A percentile compares a stretch with the other conserved stretches of the same genome.
These are phyloP conservation scores for Sesia bembeciformis DNA, from an alignment of 2,888 invertebrate genomes.

Conservation along the genomic window DNA sequence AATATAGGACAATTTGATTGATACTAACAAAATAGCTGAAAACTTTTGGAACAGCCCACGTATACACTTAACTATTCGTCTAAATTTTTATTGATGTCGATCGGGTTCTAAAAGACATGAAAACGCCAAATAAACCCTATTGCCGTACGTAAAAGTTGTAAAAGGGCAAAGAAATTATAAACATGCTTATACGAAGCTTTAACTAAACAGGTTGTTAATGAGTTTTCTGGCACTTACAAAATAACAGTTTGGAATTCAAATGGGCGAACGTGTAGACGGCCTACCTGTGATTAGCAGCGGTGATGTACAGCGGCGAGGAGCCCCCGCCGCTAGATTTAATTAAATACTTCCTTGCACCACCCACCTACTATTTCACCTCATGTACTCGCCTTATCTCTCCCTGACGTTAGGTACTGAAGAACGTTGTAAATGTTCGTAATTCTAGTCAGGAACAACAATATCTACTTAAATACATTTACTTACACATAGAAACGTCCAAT, in stretches of 20 bases:
- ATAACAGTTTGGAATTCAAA: slow-evolving; percentile 45
- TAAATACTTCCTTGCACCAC: slow-evolving; percentile 57
- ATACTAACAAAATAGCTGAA: too few species aligned
- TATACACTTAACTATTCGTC: too few species aligned
- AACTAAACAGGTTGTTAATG: neutral
- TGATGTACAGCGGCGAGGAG: slow-evolving; percentile 50
- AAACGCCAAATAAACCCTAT: neutral
- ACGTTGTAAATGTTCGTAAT: slow-evolving; percentile 27
- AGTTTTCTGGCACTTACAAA: neutral
- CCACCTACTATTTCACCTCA: slow-evolving; percentile 56
- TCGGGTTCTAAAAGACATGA: neutral
- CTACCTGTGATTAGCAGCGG: slow-evolving; percentile 65
- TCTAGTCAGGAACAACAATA: slow-evolving; percentile 8
- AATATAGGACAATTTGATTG: too few species aligned
- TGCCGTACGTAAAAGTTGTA: neutral
- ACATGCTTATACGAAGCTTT: too few species aligned
- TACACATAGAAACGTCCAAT: neutral
- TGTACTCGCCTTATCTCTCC: slow-evolving; percentile 46
- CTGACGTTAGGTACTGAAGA: slow-evolving; percentile 13
- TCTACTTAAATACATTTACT: neutral
- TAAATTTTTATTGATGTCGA: too few species aligned
- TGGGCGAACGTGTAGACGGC: slow-evolving; percentile 53
- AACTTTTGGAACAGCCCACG: too few species aligned
- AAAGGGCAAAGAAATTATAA: too few species aligned
- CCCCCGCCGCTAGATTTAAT: slow-evolving; percentile 62